phyloP scores from a whole-genome alignment of 2,113 vertebrate genomes.

The Ardeotis arabs region DNA sequence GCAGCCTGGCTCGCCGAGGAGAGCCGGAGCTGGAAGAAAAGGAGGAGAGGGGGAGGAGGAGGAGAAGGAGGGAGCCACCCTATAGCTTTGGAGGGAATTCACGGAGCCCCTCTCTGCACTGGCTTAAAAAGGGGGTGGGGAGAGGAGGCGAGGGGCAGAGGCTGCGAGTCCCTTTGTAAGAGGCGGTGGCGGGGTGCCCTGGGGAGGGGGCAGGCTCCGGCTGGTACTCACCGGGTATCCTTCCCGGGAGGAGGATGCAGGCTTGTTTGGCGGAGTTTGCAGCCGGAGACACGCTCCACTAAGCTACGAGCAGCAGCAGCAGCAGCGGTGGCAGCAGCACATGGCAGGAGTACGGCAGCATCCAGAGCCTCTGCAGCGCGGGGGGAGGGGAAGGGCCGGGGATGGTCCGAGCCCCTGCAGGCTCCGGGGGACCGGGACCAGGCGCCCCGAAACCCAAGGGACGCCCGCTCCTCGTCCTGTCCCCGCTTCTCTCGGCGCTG shows the following conservation, averaged over 20 bases:
- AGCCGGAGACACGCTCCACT: conserved; percentile 73
- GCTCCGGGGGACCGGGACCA: neutral
- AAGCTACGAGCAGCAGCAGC: conserved; percentile 49
- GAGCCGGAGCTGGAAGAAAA: neutral
- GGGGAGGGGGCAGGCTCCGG: neutral
- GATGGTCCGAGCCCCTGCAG: neutral
- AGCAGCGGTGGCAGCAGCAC: conserved; percentile 64
- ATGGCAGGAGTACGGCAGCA: conserved; percentile 68
- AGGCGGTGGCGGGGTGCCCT: neutral
- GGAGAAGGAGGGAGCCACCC: neutral
- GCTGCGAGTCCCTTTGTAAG: neutral
- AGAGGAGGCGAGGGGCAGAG: neutral
- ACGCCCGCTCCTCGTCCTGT: neutral
- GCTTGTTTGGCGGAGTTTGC: conserved; percentile 69
- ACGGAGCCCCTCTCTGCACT: neutral
- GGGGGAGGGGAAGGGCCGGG: conserved; percentile 12
- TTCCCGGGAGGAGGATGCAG: conserved; percentile 46
- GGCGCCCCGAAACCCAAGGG: neutral
- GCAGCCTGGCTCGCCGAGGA: neutral
- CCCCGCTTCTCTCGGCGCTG: neutral
- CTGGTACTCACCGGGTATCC: conserved; percentile 71
- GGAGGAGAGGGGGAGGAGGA: neutral
- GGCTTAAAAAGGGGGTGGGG: conserved; percentile 21
- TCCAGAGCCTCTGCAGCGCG: conserved; percentile 37
- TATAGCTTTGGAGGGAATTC: conserved; percentile 46